Conservation (phyloP, 2,888 invertebrate genomes). For the Hesperia comma region DNA sequence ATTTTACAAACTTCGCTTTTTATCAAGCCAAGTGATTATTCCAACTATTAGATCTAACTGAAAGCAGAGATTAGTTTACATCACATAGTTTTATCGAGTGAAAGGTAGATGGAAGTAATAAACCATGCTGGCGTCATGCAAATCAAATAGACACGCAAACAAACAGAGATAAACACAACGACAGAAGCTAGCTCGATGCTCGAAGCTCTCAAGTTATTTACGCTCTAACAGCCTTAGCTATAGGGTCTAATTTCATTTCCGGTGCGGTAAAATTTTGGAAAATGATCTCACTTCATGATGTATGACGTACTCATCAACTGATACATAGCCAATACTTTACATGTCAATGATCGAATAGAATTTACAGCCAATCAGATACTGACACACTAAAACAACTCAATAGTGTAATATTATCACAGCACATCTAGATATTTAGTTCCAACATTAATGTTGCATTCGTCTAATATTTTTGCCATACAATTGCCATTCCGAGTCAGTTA, state of each 20-base stretch:
- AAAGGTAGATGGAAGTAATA: conserved; percentile 66
- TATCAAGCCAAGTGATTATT: conserved; percentile 20
- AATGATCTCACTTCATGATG: conserved; percentile 36
- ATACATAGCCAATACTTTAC: conserved; percentile 40
- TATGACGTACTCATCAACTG: conserved; percentile 41
- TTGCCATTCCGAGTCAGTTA: conserved; percentile 80
- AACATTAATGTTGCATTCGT: conserved; percentile 69
- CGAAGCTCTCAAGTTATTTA: conserved; percentile 63
- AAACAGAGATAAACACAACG: conserved; percentile 76
- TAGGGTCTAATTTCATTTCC: conserved; percentile 65
- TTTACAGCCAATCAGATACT: conserved; percentile 73
- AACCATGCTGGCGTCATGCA: conserved; percentile 81
- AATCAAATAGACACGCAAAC: conserved; percentile 82
- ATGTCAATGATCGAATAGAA: conserved; percentile 37
- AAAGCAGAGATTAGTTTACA: conserved; percentile 22
- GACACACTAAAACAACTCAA: conserved; percentile 58
- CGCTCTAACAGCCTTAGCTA: conserved; percentile 68
- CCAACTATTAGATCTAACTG: conserved; percentile 27
- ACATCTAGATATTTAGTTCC: conserved; percentile 65
- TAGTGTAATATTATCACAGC: conserved; percentile 70
- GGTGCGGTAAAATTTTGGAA: conserved; percentile 49
- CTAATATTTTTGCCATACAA: conserved; percentile 80
- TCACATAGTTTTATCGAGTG: conserved; percentile 49
- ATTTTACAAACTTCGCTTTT: conserved; percentile 19
- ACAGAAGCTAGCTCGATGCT: conserved; percentile 77